Evolutionary conservation across 2,888 invertebrate genomes (phyloP).

Genomic region (Holacanthella duospinosa): DNA sequence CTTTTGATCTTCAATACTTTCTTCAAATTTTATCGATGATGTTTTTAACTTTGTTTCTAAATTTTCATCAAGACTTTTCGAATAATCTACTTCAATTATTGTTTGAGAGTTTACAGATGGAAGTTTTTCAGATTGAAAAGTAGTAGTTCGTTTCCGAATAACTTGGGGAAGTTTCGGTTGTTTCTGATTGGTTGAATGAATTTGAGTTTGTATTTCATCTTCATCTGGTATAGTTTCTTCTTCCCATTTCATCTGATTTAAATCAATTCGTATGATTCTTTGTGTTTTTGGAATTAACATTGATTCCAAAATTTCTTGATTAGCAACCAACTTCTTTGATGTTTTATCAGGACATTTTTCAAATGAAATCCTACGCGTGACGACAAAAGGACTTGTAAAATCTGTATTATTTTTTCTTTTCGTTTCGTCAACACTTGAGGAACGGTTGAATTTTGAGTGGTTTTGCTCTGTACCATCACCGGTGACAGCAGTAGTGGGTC

Average conservation of each 20-base stretch:
- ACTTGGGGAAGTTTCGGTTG: no score
- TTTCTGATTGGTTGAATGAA: no score
- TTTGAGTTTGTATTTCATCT: no score
- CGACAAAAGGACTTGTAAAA: background rate
- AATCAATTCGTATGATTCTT: constrained; percentile 36
- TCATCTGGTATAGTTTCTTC: constrained; percentile 6
- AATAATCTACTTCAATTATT: background rate
- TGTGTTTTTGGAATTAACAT: constrained; percentile 11
- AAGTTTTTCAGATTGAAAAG: background rate
- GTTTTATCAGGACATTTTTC: background rate
- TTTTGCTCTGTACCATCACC: background rate
- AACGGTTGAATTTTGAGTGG: background rate
- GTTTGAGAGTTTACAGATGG: background rate
- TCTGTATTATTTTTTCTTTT: background rate
- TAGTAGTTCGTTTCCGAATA: background rate
- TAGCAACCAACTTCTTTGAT: background rate
- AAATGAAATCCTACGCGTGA: constrained; percentile 7
- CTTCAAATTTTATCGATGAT: no score
- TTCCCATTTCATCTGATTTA: constrained; percentile 28
- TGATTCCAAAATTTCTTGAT: background rate
- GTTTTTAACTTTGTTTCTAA: background rate
- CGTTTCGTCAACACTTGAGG: background rate
- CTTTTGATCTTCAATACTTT: background rate
- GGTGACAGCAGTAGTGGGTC: no score
- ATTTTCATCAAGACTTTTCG: no score